Evolutionary conservation across 1,140 invertebrate genomes (phyloP).

Genomic region (Rhopalosiphum maidis): DNA sequence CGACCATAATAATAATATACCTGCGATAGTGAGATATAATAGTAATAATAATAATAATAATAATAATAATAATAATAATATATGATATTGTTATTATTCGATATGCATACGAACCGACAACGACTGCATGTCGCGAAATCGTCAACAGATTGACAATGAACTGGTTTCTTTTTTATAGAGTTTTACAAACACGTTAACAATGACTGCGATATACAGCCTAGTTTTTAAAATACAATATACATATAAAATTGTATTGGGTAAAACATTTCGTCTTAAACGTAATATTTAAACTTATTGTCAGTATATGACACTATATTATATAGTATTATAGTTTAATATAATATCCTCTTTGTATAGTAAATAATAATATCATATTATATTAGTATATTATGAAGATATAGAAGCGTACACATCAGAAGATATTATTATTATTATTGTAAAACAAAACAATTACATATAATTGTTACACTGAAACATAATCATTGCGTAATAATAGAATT

Average conservation of each 20-base stretch:
- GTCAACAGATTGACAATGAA: slow-evolving; percentile 10
- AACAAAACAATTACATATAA: background rate
- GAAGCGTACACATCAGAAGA: background rate
- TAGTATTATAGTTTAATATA: background rate
- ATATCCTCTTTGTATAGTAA: background rate
- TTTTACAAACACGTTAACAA: slow-evolving; percentile 6
- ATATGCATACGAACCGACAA: background rate
- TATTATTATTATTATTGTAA: background rate
- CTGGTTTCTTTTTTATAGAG: slow-evolving; percentile 10
- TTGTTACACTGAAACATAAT: background rate
- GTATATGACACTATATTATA: too few relatives aligned
- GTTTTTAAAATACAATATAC: background rate
- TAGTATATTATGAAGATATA: background rate
- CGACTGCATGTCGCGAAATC: background rate
- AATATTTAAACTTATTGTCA: too few relatives aligned
- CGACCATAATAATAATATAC: background rate
- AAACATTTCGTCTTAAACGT: background rate
- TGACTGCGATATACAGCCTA: slow-evolving; percentile 1
- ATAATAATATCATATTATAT: background rate
- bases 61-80: background rate
- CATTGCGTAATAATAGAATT: background rate
- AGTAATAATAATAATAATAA: background rate
- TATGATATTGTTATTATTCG: slow-evolving; percentile 14
- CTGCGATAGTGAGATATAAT: background rate
- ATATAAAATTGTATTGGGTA: background rate